phyloP scores from a whole-genome alignment of 2,888 invertebrate species.

The Trichopoda pennipes region DNA sequence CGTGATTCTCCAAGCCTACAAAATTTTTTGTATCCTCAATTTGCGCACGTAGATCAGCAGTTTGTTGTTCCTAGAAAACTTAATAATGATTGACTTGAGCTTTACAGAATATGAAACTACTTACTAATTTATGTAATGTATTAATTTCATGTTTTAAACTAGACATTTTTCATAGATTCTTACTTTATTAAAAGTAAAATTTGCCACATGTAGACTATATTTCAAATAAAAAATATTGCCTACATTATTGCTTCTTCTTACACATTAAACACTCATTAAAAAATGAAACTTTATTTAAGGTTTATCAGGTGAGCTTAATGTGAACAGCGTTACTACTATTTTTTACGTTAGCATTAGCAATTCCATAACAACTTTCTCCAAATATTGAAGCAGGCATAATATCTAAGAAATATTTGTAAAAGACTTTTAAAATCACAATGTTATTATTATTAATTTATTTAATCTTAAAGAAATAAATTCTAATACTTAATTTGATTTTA shows the following conservation, averaged over 20 bases:
- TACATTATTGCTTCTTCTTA: background rate
- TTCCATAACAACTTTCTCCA: too few relatives aligned
- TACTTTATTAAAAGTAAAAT: background rate
- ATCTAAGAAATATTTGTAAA: too few relatives aligned
- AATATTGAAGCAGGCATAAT: too few relatives aligned
- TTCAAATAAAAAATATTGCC: background rate
- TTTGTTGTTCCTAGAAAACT: slow-evolving; percentile 71
- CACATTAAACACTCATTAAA: too few relatives aligned
- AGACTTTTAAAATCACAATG: too few relatives aligned
- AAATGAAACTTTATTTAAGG: too few relatives aligned
- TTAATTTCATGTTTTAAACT: slow-evolving; percentile 71
- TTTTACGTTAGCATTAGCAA: too few relatives aligned
- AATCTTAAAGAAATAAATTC: too few relatives aligned
- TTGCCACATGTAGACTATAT: slow-evolving; percentile 49
- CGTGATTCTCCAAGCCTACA: slow-evolving; percentile 81
- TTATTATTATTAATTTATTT: too few relatives aligned
- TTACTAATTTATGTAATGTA: slow-evolving; percentile 71
- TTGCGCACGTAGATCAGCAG: slow-evolving; percentile 71
- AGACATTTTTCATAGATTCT: slow-evolving; percentile 66
- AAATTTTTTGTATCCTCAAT: slow-evolving; percentile 74
- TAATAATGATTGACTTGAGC: background rate
- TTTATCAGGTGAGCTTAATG: too few relatives aligned
- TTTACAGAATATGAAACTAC: background rate
- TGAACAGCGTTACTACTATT: too few relatives aligned
- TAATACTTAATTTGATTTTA: too few relatives aligned